Evolutionary conservation across 2,113 vertebrate genomes (phyloP).

Genomic region (Atlantisia rogersi): DNA sequence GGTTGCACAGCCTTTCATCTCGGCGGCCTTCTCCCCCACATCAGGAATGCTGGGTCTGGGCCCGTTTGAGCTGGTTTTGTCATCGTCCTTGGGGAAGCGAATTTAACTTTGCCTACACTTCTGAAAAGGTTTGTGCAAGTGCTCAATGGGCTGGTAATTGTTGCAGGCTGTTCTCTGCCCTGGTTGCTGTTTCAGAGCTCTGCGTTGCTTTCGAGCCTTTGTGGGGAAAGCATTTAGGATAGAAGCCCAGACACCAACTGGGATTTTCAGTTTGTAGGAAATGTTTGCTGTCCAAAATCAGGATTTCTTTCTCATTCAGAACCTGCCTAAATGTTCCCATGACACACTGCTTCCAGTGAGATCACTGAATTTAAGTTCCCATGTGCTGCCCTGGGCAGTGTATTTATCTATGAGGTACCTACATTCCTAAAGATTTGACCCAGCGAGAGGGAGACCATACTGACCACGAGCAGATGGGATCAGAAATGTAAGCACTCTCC

Average conservation of each 20-base stretch:
- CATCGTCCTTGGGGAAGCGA: neutral
- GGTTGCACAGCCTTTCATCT: neutral
- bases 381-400: neutral
- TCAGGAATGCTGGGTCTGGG: neutral
- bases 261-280: neutral
- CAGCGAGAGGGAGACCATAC: neutral
- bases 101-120: neutral
- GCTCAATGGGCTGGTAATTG: neutral
- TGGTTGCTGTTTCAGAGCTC: neutral
- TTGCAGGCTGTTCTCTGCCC: neutral
- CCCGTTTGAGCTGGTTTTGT: neutral
- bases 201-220: neutral
- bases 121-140: neutral
- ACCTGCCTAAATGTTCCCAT: neutral
- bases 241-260: neutral
- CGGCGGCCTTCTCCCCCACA: neutral
- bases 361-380: neutral
- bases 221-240: neutral
- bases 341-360: neutral
- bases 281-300: neutral
- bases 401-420: neutral
- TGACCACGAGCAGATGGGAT: neutral
- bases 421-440: neutral
- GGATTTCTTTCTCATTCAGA: neutral
- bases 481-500: neutral